Evolutionary conservation across 2,888 invertebrate genomes (phyloP).

Genomic region (Tipula unca): DNA sequence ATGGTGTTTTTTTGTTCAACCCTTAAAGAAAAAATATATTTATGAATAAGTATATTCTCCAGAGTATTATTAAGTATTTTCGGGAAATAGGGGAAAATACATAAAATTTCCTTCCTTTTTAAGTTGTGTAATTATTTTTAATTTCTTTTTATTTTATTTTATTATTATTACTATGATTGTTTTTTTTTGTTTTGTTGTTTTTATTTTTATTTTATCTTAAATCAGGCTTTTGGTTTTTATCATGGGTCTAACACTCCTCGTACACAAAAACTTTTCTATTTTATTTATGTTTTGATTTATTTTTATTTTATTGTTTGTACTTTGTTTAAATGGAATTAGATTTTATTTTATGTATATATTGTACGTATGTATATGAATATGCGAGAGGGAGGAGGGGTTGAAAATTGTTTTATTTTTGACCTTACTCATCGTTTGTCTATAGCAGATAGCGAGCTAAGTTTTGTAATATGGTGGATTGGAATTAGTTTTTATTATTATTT

Average conservation of each 20-base stretch:
- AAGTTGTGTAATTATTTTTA: slow-evolving; percentile 14
- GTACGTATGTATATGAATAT: neutral
- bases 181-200: neutral
- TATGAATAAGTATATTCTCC: neutral
- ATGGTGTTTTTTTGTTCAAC: neutral
- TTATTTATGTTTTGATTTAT: slow-evolving; percentile 8
- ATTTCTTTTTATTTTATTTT: neutral
- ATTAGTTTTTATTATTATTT: neutral
- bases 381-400: neutral
- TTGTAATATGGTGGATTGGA: neutral
- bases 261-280: neutral
- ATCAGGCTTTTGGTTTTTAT: neutral
- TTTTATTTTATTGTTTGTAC: slow-evolving; percentile 2
- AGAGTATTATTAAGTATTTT: neutral
- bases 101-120: neutral
- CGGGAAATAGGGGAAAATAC: neutral
- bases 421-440: neutral
- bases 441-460: neutral
- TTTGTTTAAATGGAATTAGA: slow-evolving; percentile 14
- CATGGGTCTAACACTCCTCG: slow-evolving; percentile 8
- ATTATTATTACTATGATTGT: neutral
- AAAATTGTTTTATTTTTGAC: neutral
- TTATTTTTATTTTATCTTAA: neutral
- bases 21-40: neutral
- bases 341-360: neutral